These are phyloP conservation scores for Tenebrio molitor DNA, from an alignment of 1,140 invertebrate genomes.

Conservation along the genomic window DNA sequence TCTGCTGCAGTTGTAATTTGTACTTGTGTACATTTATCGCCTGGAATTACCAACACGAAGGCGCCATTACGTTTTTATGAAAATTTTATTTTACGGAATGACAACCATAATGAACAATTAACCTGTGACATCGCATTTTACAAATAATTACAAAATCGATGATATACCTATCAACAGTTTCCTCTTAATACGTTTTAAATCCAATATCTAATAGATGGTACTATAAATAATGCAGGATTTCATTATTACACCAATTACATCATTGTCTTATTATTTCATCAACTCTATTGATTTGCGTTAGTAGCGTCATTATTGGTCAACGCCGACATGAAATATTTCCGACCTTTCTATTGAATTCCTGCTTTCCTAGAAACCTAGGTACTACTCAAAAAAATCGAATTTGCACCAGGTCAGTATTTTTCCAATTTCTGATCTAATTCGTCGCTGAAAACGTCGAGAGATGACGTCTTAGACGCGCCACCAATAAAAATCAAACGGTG, in stretches of 20 bases:
- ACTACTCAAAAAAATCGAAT: too few relatives aligned
- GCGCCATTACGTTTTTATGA: slow-evolving; percentile 3
- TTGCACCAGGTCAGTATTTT: too few relatives aligned
- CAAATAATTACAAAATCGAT: slow-evolving; percentile 23
- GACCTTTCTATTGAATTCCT: too few relatives aligned
- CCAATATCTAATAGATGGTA: slow-evolving; percentile 13
- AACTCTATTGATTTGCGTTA: background rate
- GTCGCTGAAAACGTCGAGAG: too few relatives aligned
- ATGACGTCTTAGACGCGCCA: too few relatives aligned
- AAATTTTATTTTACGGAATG: slow-evolving; percentile 16
- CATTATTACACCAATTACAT: slow-evolving; percentile 34
- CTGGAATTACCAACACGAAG: slow-evolving; percentile 6
- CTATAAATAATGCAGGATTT: slow-evolving; percentile 13
- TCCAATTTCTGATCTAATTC: too few relatives aligned
- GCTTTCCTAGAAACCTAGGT: too few relatives aligned
- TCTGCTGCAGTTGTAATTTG: too few relatives aligned
- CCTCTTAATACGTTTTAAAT: slow-evolving; percentile 16
- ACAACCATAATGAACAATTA: slow-evolving; percentile 21
- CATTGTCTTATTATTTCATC: slow-evolving; percentile 32
- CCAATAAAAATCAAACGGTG: too few relatives aligned
- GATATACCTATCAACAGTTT: background rate
- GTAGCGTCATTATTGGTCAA: too few relatives aligned
- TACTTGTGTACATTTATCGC: background rate
- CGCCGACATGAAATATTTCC: too few relatives aligned
- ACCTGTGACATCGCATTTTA: slow-evolving; percentile 9